Conservation (phyloP, 2,888 invertebrate species). For the Yponomeuta plumbellus region DNA sequence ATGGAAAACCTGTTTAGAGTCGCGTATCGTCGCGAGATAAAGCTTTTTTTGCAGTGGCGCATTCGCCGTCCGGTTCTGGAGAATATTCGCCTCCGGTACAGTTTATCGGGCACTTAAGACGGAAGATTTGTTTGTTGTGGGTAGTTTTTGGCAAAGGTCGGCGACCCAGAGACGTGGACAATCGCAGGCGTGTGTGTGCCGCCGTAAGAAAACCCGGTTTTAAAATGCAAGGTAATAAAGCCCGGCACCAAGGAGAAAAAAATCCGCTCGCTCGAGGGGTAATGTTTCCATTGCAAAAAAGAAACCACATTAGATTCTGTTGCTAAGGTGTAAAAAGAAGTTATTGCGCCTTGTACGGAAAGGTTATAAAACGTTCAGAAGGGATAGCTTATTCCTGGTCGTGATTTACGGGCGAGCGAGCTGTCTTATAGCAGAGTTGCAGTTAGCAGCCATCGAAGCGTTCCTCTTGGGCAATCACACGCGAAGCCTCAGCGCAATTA, state of each 20-base stretch:
- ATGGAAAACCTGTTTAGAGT: neutral
- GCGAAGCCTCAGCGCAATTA: slow-evolving; percentile 47
- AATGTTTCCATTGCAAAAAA: slow-evolving; percentile 27
- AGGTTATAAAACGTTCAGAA: slow-evolving; percentile 6
- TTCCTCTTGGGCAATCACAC: slow-evolving; percentile 57
- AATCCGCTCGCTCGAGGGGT: slow-evolving; percentile 31
- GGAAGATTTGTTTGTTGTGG: slow-evolving; percentile 16
- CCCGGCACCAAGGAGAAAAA: slow-evolving; percentile 38
- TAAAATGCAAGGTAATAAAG: slow-evolving; percentile 46
- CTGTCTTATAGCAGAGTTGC: neutral
- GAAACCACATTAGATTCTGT: slow-evolving; percentile 31
- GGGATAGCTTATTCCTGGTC: neutral
- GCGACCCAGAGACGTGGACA: slow-evolving; percentile 55
- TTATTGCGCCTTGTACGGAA: slow-evolving; percentile 4
- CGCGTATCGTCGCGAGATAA: neutral
- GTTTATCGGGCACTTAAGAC: slow-evolving; percentile 25
- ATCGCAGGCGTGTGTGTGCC: slow-evolving; percentile 35
- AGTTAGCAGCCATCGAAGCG: slow-evolving; percentile 25
- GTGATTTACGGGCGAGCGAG: neutral
- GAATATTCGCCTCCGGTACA: slow-evolving; percentile 3
- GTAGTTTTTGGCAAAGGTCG: slow-evolving; percentile 57
- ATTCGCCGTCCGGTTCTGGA: neutral
- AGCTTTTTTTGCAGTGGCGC: neutral
- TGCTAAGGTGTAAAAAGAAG: slow-evolving; percentile 41
- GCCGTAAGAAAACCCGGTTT: slow-evolving; percentile 43